Evolutionary conservation across 2,113 vertebrate species (phyloP).

Genomic region (Solea senegalensis): DNA sequence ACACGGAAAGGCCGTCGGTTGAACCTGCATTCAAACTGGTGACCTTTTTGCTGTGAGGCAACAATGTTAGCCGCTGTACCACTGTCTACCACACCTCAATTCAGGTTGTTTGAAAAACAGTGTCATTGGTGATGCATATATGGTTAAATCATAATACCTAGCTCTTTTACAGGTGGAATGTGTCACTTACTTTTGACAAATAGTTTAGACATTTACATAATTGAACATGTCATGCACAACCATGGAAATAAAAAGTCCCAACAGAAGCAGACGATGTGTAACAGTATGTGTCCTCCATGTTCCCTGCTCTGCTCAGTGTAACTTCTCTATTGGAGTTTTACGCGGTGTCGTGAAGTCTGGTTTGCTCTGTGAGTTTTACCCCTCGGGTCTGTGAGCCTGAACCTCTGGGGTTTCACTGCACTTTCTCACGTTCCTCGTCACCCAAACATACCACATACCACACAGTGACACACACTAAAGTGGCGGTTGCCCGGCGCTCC

Average conservation of each 20-base stretch:
- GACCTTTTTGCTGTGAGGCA: no score
- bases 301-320: slow-evolving; percentile 41
- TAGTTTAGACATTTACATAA: slow-evolving; percentile 12
- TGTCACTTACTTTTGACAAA: not conserved
- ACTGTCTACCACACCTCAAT: no score
- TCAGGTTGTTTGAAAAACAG: no score
- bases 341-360: slow-evolving; percentile 13
- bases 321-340: slow-evolving; percentile 17
- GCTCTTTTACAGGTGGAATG: slow-evolving; percentile 12
- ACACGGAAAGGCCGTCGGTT: no score
- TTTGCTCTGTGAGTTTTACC: slow-evolving; percentile 30
- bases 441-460: slow-evolving; percentile 8
- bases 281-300: slow-evolving; percentile 7
- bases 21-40: no score
- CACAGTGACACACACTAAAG: slow-evolving; percentile 16
- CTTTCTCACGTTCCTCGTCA: slow-evolving; percentile 42
- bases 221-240: not conserved
- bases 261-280: slow-evolving; percentile 7
- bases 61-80: no score
- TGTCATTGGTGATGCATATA: no score
- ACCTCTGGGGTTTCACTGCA: slow-evolving; percentile 27
- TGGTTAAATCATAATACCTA: not conserved
- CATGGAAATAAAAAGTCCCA: slow-evolving; percentile 19
- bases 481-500: slow-evolving; percentile 48
- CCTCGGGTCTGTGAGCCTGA: slow-evolving; percentile 22